Evolutionary conservation across 2,113 vertebrate genomes (phyloP).

Genomic region (Monarcha castaneiventris): DNA sequence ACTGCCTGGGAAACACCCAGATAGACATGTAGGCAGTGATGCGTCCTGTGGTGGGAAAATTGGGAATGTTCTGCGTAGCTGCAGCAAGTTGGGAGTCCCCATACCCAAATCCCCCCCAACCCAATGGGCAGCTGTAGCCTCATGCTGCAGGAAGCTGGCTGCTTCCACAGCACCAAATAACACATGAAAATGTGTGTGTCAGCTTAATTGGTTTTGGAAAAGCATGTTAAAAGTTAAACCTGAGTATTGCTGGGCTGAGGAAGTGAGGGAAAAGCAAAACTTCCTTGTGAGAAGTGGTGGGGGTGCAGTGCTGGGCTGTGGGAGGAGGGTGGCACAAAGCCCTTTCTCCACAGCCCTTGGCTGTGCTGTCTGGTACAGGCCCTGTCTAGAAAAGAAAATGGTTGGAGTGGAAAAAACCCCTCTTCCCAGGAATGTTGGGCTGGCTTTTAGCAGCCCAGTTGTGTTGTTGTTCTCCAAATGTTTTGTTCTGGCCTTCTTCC

Average conservation of each 20-base stretch:
- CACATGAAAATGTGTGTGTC: not conserved
- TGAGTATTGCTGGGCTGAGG: not conserved
- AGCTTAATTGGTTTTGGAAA: not conserved
- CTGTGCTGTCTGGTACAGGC: not conserved
- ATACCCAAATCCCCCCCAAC: not conserved
- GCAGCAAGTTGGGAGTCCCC: not conserved
- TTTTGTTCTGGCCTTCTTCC: not conserved
- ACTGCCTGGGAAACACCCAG: not conserved
- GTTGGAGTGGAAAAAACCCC: not conserved
- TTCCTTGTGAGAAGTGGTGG: not conserved
- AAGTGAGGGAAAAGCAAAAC: not conserved
- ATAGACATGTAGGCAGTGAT: not conserved
- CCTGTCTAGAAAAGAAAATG: not conserved
- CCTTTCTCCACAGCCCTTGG: not conserved
- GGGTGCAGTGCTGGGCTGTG: not conserved
- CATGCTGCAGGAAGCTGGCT: not conserved
- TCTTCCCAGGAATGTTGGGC: not conserved
- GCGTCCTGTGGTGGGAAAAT: not conserved
- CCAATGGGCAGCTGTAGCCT: not conserved
- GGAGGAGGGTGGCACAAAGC: not conserved
- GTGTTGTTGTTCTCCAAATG: not conserved
- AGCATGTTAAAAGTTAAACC: not conserved
- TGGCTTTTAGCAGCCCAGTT: not conserved
- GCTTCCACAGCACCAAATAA: not conserved
- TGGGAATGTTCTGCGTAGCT: not conserved